Conservation (phyloP, 2,888 invertebrate species). For the Sepiola atlantica region DNA sequence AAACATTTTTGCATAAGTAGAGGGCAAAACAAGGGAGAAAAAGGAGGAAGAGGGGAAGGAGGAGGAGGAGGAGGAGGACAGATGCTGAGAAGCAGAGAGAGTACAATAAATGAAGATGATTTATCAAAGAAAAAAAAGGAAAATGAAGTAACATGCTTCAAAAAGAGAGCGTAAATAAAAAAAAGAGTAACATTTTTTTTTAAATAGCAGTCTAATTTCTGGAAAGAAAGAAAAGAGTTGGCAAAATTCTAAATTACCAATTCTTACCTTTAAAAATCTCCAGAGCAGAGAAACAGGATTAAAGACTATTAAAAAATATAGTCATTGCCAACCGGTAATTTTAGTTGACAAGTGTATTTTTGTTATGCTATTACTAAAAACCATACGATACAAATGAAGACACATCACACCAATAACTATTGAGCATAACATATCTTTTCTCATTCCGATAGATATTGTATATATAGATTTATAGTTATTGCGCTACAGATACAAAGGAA, state of each 20-base stretch:
- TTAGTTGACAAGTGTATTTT: neutral
- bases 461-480: too few relatives aligned
- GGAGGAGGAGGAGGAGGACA: neutral
- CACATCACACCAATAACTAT: constrained; percentile 14
- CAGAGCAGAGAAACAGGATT: neutral
- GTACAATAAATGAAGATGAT: neutral
- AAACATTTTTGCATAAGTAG: neutral
- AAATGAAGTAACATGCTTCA: constrained; percentile 4
- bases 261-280: neutral
- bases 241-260: constrained; percentile 2
- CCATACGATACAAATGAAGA: neutral
- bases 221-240: neutral
- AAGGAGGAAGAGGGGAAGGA: neutral
- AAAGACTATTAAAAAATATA: neutral
- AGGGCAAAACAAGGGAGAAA: neutral
- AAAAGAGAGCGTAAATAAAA: neutral
- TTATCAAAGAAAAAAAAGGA: neutral
- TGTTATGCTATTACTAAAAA: neutral
- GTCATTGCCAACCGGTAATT: neutral
- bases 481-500: too few relatives aligned
- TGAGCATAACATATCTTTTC: neutral
- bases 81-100: neutral
- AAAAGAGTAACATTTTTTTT: neutral
- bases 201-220: neutral
- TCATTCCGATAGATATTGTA: neutral